Conservation (phyloP, 1,140 invertebrate genomes). For the Drosophila melanica region DNA sequence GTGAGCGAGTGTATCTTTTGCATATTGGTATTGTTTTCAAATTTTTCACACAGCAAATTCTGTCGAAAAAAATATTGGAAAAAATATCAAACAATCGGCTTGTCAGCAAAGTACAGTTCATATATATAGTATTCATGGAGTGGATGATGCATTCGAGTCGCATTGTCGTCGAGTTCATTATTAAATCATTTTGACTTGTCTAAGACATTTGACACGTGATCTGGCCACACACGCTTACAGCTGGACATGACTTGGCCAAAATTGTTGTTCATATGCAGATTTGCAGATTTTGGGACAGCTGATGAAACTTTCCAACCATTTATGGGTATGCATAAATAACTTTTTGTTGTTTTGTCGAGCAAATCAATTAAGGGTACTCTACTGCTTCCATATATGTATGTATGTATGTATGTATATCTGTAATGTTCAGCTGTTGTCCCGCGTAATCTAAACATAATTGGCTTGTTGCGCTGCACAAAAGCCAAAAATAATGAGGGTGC, state of each 20-base stretch:
- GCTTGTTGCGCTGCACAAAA: conserved; percentile 68
- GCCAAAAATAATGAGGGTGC: conserved; percentile 78
- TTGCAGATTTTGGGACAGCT: conserved; percentile 42
- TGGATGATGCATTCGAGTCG: conserved; percentile 37
- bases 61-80: conserved; percentile 40
- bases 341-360: conserved; percentile 22
- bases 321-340: conserved; percentile 45
- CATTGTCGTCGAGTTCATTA: conserved; percentile 76
- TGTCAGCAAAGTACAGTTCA: conserved; percentile 65
- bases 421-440: conserved; percentile 39
- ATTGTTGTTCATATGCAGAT: conserved; percentile 64
- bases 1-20: conserved; percentile 44
- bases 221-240: conserved; percentile 58
- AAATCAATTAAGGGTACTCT: conserved; percentile 60
- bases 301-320: conserved; percentile 54
- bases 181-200: conserved; percentile 68
- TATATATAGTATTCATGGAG: conserved; percentile 16
- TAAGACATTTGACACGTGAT: conserved; percentile 67
- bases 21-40: conserved; percentile 37
- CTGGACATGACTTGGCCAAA: conserved; percentile 68
- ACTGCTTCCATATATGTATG: not conserved
- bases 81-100: conserved; percentile 68
- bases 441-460: conserved; percentile 75
- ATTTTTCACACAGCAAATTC: conserved; percentile 60
- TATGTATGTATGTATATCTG: not conserved